Percentiles rank a stretch among this genome's conserved stretches.
Evolutionary conservation across 2,797 vertebrate genomes (phyloP).

Genomic region (Rhinella marina): DNA sequence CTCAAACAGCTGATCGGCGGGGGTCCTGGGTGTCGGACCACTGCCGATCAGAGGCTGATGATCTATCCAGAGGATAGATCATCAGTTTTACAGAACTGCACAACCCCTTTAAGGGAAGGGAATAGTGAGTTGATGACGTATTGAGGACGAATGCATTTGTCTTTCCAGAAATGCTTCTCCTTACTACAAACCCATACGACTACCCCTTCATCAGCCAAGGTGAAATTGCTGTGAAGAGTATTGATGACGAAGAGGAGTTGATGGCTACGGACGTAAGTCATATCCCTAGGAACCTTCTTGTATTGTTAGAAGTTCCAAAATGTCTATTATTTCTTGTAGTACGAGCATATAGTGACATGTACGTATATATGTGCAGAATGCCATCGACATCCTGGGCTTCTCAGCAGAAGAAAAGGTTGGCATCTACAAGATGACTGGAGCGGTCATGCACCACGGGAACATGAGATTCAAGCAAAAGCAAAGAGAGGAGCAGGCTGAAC

Average conservation of each 20-base stretch:
- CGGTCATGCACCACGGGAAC: constrained; percentile 82
- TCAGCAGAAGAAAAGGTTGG: constrained; percentile 77
- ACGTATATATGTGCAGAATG: constrained; percentile 70
- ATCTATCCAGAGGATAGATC: too few relatives aligned
- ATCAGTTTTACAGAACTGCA: too few relatives aligned
- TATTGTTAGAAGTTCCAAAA: neutral
- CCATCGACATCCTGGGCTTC: constrained; percentile 84
- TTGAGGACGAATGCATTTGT: neutral
- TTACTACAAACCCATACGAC: constrained; percentile 84
- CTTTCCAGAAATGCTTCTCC: constrained; percentile 82
- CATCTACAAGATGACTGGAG: constrained; percentile 84
- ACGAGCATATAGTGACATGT: neutral
- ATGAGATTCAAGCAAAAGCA: constrained; percentile 87
- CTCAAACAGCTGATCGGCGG: too few relatives aligned
- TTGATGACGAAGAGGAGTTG: constrained; percentile 85
- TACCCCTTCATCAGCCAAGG: constrained; percentile 85
- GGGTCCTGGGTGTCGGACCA: too few relatives aligned
- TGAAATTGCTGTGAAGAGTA: constrained; percentile 86
- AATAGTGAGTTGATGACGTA: neutral
- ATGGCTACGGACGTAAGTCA: constrained; percentile 84
- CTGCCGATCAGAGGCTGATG: too few relatives aligned
- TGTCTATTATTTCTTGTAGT: too few relatives aligned
- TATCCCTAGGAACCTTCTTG: neutral
- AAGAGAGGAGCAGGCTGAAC: constrained; percentile 83
- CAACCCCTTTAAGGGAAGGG: neutral